Conservation (phyloP, 2,797 vertebrate genomes). For the Premnoplex brunnescens region DNA sequence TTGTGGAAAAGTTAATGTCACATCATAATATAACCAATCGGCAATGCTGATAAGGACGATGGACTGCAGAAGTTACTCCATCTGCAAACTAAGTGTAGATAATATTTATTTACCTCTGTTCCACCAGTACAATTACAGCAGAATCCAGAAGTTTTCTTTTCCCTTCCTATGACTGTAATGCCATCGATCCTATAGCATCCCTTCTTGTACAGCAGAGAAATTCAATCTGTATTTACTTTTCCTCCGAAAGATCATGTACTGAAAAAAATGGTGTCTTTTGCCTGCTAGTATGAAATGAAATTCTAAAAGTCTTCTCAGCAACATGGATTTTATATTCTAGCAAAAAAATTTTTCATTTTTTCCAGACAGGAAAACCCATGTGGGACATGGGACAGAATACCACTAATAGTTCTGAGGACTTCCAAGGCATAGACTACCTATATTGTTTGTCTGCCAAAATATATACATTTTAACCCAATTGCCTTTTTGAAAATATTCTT, state of each 20-base stretch:
- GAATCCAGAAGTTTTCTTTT: background rate
- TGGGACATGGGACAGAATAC: background rate
- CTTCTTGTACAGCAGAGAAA: background rate
- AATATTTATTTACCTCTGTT: background rate
- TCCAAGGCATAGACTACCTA: background rate
- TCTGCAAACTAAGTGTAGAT: background rate
- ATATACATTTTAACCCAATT: background rate
- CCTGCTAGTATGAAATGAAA: background rate
- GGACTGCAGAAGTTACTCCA: background rate
- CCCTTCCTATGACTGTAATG: rapidly evolving
- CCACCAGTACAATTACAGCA: background rate
- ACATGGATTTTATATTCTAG: background rate
- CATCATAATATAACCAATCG: rapidly evolving
- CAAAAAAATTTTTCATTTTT: background rate
- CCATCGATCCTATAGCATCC: background rate
- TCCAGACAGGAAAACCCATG: background rate
- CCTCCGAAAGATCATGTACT: background rate
- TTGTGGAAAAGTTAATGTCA: background rate
- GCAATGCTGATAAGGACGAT: background rate
- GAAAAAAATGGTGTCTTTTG: background rate
- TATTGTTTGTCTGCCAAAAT: background rate
- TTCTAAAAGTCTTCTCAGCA: background rate
- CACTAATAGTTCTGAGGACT: background rate
- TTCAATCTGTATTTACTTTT: background rate
- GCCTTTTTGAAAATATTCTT: background rate